A percentile compares a stretch with the other conserved stretches of the same genome.
Evolutionary conservation across 1,140 invertebrate species (phyloP).

Genomic region (Brachionus paranguensis): DNA sequence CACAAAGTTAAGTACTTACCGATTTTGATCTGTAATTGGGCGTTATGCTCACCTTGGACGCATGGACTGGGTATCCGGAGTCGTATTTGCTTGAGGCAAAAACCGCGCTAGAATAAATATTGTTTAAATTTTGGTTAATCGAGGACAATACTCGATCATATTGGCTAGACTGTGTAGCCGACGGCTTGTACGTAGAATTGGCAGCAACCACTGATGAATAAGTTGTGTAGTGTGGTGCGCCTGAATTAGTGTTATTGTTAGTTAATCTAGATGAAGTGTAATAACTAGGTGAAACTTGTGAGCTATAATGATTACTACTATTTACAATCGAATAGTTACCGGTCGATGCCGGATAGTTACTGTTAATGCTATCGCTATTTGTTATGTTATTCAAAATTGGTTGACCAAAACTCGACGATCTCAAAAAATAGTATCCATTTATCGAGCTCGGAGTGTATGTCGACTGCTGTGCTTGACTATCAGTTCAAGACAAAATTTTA

Average conservation of each 20-base stretch:
- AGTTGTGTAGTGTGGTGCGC: background rate
- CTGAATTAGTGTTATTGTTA: background rate
- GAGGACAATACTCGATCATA: slow-evolving; percentile 6
- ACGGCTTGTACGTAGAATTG: background rate
- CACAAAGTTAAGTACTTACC: background rate
- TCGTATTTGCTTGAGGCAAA: background rate
- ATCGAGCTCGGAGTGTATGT: background rate
- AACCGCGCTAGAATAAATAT: slow-evolving; percentile 23
- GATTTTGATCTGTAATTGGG: slow-evolving; percentile 25
- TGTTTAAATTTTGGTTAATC: slow-evolving; percentile 28
- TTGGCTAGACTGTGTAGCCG: background rate
- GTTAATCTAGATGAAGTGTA: slow-evolving; percentile 9
- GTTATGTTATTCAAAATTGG: slow-evolving; percentile 15
- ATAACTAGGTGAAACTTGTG: slow-evolving; percentile 9
- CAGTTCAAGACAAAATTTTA: background rate
- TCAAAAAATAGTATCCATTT: slow-evolving; percentile 25
- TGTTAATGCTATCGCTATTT: slow-evolving; percentile 10
- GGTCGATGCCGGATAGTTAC: background rate
- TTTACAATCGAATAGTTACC: background rate
- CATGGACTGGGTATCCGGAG: background rate
- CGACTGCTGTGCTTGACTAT: slow-evolving; percentile 9
- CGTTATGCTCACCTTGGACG: background rate
- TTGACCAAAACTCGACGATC: slow-evolving; percentile 5
- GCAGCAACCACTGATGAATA: slow-evolving; percentile 5
- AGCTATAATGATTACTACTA: background rate